A percentile compares a stretch with the other conserved stretches of the same genome.
Evolutionary conservation across 2,888 invertebrate species (phyloP).

Genomic region (Hermaeophaga mercurialis): DNA sequence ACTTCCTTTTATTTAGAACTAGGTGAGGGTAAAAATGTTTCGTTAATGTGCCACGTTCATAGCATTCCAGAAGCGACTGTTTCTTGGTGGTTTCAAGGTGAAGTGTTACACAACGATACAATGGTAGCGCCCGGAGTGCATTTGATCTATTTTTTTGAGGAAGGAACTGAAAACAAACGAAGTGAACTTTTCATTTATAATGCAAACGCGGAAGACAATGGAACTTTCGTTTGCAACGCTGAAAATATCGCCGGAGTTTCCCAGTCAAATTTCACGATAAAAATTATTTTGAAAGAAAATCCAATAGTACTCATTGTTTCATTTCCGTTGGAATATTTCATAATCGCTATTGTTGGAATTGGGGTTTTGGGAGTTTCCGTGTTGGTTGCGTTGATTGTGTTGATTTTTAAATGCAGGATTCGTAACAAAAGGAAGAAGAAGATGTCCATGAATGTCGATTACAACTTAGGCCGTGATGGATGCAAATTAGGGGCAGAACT

Average conservation of each 20-base stretch:
- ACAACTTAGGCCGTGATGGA: constrained; percentile 55
- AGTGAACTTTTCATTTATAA: constrained; percentile 81
- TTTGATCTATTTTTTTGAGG: constrained; percentile 73
- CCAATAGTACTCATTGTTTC: constrained; percentile 67
- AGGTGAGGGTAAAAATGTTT: constrained; percentile 80
- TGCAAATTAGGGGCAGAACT: constrained; percentile 37
- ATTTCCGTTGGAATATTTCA: constrained; percentile 72
- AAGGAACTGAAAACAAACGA: constrained; percentile 73
- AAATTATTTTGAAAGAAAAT: constrained; percentile 74
- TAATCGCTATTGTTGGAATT: constrained; percentile 69
- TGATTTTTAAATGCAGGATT: constrained; percentile 60
- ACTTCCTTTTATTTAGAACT: constrained; percentile 78
- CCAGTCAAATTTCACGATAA: constrained; percentile 81
- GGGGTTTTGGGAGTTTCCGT: constrained; percentile 67
- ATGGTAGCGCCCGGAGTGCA: constrained; percentile 69
- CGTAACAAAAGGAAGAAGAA: constrained; percentile 55
- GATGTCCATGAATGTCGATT: constrained; percentile 60
- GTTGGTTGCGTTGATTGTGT: constrained; percentile 68
- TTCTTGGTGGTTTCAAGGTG: constrained; percentile 83
- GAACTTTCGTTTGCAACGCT: constrained; percentile 83
- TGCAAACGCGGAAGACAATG: constrained; percentile 79
- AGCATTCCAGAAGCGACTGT: constrained; percentile 82
- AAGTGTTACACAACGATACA: constrained; percentile 78
- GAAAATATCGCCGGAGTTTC: constrained; percentile 82
- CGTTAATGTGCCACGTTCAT: constrained; percentile 78